Conservation (phyloP, 2,888 invertebrate species). For the Drosophila neonasuta region DNA sequence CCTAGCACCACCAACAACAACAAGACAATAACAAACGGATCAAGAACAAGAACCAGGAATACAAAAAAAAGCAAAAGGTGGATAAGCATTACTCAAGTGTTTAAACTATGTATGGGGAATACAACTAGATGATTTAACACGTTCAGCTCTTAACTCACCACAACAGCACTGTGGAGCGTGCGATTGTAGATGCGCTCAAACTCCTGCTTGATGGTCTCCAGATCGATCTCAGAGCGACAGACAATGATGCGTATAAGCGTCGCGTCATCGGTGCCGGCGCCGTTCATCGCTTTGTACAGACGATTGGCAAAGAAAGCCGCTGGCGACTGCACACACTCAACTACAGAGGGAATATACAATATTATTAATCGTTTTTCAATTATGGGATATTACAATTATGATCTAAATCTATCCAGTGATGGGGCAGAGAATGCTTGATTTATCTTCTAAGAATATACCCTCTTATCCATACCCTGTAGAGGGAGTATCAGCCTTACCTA, state of each 20-base stretch:
- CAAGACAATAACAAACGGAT: conserved; percentile 31
- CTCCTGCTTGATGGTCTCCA: conserved; percentile 87
- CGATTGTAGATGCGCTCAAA: conserved; percentile 88
- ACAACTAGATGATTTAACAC: background rate
- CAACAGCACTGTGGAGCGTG: conserved; percentile 86
- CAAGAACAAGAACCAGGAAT: conserved; percentile 24
- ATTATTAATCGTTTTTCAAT: too few relatives aligned
- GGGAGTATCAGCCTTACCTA: conserved; percentile 82
- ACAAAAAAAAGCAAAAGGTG: conserved; percentile 48
- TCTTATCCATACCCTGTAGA: too few relatives aligned
- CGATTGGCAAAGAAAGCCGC: conserved; percentile 88
- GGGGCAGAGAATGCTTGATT: too few relatives aligned
- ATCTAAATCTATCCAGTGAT: too few relatives aligned
- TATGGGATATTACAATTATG: too few relatives aligned
- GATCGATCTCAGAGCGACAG: conserved; percentile 87
- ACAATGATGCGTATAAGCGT: conserved; percentile 88
- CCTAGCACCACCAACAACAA: conserved; percentile 55
- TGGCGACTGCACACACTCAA: conserved; percentile 87
- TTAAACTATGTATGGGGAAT: background rate
- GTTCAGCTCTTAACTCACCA: conserved; percentile 82
- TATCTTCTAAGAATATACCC: too few relatives aligned
- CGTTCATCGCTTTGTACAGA: conserved; percentile 86
- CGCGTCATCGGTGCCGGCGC: conserved; percentile 88
- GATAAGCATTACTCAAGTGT: conserved; percentile 40
- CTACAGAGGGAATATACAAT: conserved; percentile 80